These are phyloP conservation scores for Conops quadrifasciatus DNA, from an alignment of 2,888 invertebrate species.

Conservation along the genomic window DNA sequence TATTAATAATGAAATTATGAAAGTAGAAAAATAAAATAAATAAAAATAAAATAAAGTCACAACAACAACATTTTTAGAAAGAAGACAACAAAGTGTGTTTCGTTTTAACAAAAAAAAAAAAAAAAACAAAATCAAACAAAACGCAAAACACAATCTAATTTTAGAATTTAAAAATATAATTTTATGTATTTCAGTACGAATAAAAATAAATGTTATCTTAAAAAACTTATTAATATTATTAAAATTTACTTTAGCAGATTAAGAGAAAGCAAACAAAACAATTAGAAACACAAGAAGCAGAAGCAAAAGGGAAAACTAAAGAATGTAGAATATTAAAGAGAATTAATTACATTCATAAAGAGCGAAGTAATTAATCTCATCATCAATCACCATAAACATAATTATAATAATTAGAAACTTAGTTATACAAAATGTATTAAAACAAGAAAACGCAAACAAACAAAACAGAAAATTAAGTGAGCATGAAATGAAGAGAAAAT, in stretches of 20 bases:
- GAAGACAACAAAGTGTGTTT: slow-evolving; percentile 47
- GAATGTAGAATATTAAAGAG: neutral
- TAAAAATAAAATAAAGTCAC: slow-evolving; percentile 39
- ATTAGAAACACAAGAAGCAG: neutral
- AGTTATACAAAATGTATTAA: slow-evolving; percentile 15
- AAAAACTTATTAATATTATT: neutral
- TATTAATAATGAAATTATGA: slow-evolving; percentile 38
- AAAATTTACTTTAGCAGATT: neutral
- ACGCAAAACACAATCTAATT: neutral
- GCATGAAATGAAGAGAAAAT: slow-evolving; percentile 1
- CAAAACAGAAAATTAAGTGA: neutral
- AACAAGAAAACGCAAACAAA: slow-evolving; percentile 1
- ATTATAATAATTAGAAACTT: neutral
- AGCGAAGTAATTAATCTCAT: too few relatives aligned
- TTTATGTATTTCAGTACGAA: too few relatives aligned
- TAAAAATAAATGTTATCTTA: slow-evolving; percentile 14
- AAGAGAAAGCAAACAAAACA: neutral
- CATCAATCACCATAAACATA: neutral
- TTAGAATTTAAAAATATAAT: slow-evolving; percentile 18
- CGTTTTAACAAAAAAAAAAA: slow-evolving; percentile 43
- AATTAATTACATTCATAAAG: neutral
- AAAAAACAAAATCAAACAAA: neutral
- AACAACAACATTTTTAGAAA: slow-evolving; percentile 38
- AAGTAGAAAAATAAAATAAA: slow-evolving; percentile 35
- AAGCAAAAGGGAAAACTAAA: neutral